A percentile compares a stretch with the other conserved stretches of the same genome.
These are phyloP conservation scores for Melieria crassipennis DNA, from an alignment of 2,888 invertebrate species.

Conservation along the genomic window DNA sequence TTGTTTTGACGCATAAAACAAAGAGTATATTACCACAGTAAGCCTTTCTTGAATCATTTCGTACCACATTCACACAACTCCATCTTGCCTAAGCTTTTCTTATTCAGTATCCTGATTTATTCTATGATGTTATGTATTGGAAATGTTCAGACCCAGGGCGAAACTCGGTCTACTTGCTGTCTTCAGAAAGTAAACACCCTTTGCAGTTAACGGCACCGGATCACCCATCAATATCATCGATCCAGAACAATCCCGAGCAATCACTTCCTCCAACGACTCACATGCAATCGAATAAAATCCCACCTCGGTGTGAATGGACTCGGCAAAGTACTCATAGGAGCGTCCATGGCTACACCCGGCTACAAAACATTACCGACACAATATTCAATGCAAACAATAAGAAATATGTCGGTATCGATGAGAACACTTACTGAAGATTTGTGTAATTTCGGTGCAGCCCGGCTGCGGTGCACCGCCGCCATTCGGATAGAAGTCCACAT, in stretches of 20 bases:
- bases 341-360: slow-evolving; percentile 78
- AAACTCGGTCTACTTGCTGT: slow-evolving; percentile 70
- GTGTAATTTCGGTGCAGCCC: slow-evolving; percentile 70
- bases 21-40: too few species aligned
- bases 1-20: too few species aligned
- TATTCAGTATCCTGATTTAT: too few species aligned
- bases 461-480: slow-evolving; percentile 75
- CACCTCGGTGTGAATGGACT: slow-evolving; percentile 70
- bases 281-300: slow-evolving; percentile 72
- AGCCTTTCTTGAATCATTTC: too few species aligned
- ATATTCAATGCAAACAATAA: too few species aligned
- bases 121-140: too few species aligned
- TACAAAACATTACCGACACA: slow-evolving; percentile 28
- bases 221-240: slow-evolving; percentile 71
- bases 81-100: too few species aligned
- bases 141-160: slow-evolving; percentile 62
- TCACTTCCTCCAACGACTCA: slow-evolving; percentile 65
- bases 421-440: slow-evolving; percentile 58
- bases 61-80: too few species aligned
- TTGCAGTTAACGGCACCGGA: slow-evolving; percentile 57
- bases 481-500: slow-evolving; percentile 81
- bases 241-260: slow-evolving; percentile 56
- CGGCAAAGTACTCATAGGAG: slow-evolving; percentile 71
- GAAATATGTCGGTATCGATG: too few species aligned
- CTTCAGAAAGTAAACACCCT: slow-evolving; percentile 72